phyloP scores from a whole-genome alignment of 2,113 vertebrate genomes.

The Brachyhypopomus gauderio region DNA sequence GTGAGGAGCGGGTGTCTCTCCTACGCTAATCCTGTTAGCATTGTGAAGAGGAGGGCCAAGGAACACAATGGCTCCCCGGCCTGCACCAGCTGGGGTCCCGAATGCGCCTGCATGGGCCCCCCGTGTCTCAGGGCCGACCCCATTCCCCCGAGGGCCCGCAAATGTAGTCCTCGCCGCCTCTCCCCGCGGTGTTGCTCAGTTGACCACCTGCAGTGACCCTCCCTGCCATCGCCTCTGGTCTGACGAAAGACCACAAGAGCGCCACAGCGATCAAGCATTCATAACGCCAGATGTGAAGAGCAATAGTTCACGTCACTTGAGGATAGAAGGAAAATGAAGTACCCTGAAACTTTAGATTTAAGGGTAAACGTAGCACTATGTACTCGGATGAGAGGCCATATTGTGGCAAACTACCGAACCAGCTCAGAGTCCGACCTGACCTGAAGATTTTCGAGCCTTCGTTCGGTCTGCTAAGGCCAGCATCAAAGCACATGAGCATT shows the following conservation, averaged over 20 bases:
- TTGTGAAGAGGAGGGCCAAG: conserved; percentile 42
- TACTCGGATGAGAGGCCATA: not conserved
- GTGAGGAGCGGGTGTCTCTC: conserved; percentile 64
- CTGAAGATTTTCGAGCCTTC: not conserved
- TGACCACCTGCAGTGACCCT: conserved; percentile 42
- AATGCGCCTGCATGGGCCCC: conserved; percentile 28
- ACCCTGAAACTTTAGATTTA: not conserved
- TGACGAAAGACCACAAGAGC: not conserved
- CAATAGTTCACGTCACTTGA: no score
- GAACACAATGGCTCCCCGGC: conserved; percentile 67
- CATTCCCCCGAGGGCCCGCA: conserved; percentile 40
- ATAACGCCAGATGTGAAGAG: conserved; percentile 1
- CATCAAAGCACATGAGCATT: not conserved
- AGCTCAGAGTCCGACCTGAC: not conserved
- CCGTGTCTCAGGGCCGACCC: conserved; percentile 14
- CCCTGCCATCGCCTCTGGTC: conserved; percentile 21
- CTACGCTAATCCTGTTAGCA: conserved; percentile 78
- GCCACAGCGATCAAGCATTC: not conserved
- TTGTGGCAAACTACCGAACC: not conserved
- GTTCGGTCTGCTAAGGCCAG: not conserved
- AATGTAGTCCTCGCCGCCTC: conserved; percentile 33
- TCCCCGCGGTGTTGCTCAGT: conserved; percentile 29
- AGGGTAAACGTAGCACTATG: not conserved
- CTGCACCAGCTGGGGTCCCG: conserved; percentile 72
- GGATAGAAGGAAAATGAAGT: not conserved